phyloP scores from a whole-genome alignment of 2,797 vertebrate genomes.

The Capromys pilorides region DNA sequence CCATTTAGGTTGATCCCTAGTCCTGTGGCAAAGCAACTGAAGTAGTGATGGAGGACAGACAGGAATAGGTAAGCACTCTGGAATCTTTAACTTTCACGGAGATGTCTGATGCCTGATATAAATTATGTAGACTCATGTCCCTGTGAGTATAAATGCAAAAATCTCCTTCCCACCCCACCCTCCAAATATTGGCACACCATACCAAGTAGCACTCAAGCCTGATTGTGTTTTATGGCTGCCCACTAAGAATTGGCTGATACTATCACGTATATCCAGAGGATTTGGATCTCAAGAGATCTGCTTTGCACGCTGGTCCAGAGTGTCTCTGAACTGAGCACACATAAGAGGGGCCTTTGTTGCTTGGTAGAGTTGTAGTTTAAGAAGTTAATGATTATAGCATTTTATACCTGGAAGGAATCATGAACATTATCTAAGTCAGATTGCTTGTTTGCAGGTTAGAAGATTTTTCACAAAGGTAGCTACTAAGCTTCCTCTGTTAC shows the following conservation, averaged over 20 bases:
- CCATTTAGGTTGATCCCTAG: not conserved
- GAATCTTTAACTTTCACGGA: not conserved
- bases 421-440: not conserved
- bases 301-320: not conserved
- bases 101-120: not conserved
- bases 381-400: not conserved
- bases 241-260: not conserved
- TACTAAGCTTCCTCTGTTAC: not conserved
- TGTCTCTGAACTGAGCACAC: not conserved
- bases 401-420: not conserved
- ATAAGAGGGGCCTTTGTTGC: not conserved
- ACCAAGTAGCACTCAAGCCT: not conserved
- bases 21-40: conserved; percentile 1
- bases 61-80: not conserved
- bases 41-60: not conserved
- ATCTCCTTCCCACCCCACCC: not conserved
- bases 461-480: fast-evolving
- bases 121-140: not conserved
- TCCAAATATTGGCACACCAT: not conserved
- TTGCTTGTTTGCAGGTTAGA: not conserved
- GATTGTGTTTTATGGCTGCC: not conserved
- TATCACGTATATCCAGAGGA: not conserved
- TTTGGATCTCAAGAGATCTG: not conserved
- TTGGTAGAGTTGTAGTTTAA: not conserved
- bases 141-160: not conserved